Evolutionary conservation across 2,113 vertebrate genomes (phyloP), one percentile per base, ranked within the genome.

Genomic region (Excalfactoria chinensis): DNA sequence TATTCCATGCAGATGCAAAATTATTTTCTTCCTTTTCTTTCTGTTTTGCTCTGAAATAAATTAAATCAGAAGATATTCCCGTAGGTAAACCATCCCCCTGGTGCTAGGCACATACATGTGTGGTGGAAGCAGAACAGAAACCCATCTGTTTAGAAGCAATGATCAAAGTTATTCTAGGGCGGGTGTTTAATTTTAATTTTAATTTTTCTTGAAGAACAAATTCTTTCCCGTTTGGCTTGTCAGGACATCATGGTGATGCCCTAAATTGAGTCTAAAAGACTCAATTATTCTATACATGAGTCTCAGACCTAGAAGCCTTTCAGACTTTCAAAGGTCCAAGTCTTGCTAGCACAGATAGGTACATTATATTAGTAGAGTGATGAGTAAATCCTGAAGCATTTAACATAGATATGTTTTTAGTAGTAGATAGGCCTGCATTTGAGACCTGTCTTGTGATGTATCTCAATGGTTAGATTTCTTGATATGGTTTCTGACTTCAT

Each of bases 201-300:
- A 6, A n/a, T 17, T 46, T 67, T 63, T 70, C 37, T 78, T 11
- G 23, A 30, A 30, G 48, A 41, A 19, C 11, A 69, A 14, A n/a
- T 51, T 73, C 41, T 69, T 86, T 83, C 63, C 46, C 21, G 7
- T 66, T 41, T 78, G 62, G 18, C 49, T 92, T 74, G 11, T 78
- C 20, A 32, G 40, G 32, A 32, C 0, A 0, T 66, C 3, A 9
- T 28, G 7, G n/a, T n/a, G n/a, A n/a, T n/a, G n/a, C n/a, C n/a
- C n/a, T n/a, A n/a, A n/a, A n/a, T n/a, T n/a, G n/a, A n/a, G n/a
- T n/a, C 21, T 77, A 44, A 74, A 73, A 77, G 32, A 49, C 13
- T 58, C 15, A 30, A 51, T 15, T 56, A 16, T 90, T 86, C 44
- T 35, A 44, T 11, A 20, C 7, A 48, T 30, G 40, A 76, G 17